Evolutionary conservation across 2,888 invertebrate species (phyloP), one percentile per base, ranked within the genome.

Genomic region (Steinernema scapterisci): DNA sequence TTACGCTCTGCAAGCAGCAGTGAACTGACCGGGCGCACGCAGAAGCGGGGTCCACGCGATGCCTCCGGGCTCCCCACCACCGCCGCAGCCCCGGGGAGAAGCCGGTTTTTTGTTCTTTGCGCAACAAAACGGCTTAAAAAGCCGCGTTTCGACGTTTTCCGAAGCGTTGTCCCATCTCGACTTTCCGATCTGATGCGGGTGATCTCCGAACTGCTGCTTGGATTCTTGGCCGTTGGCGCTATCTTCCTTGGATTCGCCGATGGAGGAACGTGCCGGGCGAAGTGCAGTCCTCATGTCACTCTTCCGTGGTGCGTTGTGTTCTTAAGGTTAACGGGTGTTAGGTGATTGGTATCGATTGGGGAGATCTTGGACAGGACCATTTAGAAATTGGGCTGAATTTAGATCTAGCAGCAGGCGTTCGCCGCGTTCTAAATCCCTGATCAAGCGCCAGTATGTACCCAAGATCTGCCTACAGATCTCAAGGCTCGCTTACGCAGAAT

Each of bases 221-320:
- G n/a, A n/a, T n/a, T n/a, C n/a, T n/a, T n/a, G n/a, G n/a, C n/a
- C n/a, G n/a, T n/a, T n/a, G n/a, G n/a, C n/a, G n/a, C n/a, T n/a
- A n/a, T n/a, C n/a, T 16, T 44, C 45, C 45, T 44, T 16, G 45
- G 9, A 7, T 44, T 16, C 45, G 16, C 45, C n/a, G 31, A 63
- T 11, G 63, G 63, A 6, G 63, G 63, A 63, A n/a, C 27, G 5
- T 79, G 81, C 27, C 73, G 73, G 16, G 81, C 79, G 19, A 74
- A 71, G 38, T 79, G 79, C 74, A 78, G 77, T 73, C 81, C 79
- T 25, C 75, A 75, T 43, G 38, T 79, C 23, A 79, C 79, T 2
- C 76, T 79, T 16, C 79, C 79, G 7, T 79, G 79, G 79, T 81
- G 46, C 44, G 70, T 71, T 19, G n/a, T n/a, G n/a, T n/a, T 71